Conservation (phyloP, 2,113 vertebrate species). For the Epinephelus lanceolatus region DNA sequence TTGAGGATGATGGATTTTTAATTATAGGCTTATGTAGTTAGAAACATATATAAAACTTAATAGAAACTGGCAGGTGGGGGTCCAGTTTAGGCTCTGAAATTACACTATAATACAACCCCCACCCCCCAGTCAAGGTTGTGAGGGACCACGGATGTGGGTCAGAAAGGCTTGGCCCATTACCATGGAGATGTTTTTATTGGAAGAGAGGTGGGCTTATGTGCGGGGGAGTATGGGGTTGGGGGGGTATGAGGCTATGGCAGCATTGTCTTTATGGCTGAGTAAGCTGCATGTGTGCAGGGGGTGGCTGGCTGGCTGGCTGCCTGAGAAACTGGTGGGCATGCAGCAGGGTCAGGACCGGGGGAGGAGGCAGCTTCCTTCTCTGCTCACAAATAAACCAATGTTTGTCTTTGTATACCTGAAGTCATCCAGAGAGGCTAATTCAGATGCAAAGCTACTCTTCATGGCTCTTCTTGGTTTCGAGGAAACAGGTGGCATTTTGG, state of each 20-base stretch:
- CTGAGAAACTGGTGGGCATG: constrained; percentile 65
- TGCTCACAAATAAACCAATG: constrained; percentile 23
- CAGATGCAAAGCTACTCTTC: constrained; percentile 35
- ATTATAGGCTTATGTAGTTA: constrained; percentile 50
- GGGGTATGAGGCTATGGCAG: constrained; percentile 47
- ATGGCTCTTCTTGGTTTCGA: constrained; percentile 3
- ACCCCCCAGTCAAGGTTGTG: constrained; percentile 43
- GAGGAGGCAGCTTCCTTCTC: constrained; percentile 41
- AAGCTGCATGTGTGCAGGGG: constrained; percentile 66
- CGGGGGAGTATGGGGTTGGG: constrained; percentile 31
- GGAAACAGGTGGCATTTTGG: constrained; percentile 64
- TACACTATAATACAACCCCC: constrained; percentile 49
- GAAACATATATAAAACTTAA: background rate
- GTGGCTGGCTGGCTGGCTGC: constrained; percentile 46
- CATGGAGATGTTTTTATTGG: constrained; percentile 82
- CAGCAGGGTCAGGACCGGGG: constrained; percentile 57
- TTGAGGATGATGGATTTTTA: constrained; percentile 53
- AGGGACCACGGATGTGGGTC: constrained; percentile 71
- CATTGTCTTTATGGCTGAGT: constrained; percentile 81
- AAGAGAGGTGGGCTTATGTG: constrained; percentile 59
- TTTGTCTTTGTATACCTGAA: constrained; percentile 38
- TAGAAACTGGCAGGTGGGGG: constrained; percentile 45
- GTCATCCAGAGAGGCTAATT: constrained; percentile 15
- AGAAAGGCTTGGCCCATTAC: constrained; percentile 81
- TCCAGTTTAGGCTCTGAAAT: constrained; percentile 58